Evolutionary conservation across 2,797 vertebrate species (phyloP).

Genomic region (Propithecus deckenii): DNA sequence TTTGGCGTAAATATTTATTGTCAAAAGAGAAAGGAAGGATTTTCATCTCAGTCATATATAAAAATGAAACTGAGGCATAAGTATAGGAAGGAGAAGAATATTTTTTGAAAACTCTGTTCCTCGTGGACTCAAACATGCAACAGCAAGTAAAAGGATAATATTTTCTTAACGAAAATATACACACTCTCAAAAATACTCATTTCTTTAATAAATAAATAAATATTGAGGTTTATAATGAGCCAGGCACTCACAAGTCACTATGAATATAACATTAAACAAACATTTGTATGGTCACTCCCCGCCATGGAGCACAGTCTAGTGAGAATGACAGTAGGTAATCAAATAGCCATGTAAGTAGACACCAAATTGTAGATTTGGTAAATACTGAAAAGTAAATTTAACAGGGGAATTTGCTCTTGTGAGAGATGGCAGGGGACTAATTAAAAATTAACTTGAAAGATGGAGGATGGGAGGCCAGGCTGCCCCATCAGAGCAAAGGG

Average conservation of each 20-base stretch:
- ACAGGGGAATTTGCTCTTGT: not conserved
- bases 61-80: constrained; percentile 43
- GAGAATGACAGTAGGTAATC: not conserved
- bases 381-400: not conserved
- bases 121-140: not conserved
- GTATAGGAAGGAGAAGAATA: not conserved
- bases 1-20: constrained; percentile 37
- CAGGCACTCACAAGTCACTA: not conserved
- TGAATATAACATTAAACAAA: not conserved
- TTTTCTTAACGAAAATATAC: not conserved
- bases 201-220: not conserved
- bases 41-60: not conserved
- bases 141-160: not conserved
- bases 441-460: not conserved
- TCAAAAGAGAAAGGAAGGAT: constrained; percentile 3
- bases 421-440: not conserved
- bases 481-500: not conserved
- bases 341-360: not conserved
- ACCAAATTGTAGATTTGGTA: not conserved
- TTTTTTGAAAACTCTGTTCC: constrained; percentile 37
- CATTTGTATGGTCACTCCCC: not conserved
- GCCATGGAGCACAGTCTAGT: not conserved
- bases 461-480: fast-evolving
- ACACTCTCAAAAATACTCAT: not conserved
- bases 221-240: not conserved